These are phyloP conservation scores for Quadriops clusia DNA, from an alignment of 2,888 invertebrate species.

Conservation along the genomic window DNA sequence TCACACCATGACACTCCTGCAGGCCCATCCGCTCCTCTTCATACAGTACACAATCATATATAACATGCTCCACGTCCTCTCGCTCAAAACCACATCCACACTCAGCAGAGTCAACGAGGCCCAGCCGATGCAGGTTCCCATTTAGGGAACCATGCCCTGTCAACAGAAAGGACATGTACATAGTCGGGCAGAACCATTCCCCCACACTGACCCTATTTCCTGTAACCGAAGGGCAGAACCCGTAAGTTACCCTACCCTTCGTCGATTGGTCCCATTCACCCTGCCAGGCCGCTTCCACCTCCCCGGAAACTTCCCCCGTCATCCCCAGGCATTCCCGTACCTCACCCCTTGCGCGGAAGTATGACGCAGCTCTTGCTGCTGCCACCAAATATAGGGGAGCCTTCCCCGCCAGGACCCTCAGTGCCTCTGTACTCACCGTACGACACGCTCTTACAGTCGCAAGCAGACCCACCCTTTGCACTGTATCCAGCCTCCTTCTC, in stretches of 20 bases:
- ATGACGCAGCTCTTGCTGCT: background rate
- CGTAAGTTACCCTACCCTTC: constrained; percentile 5
- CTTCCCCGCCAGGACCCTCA: background rate
- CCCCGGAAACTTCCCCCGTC: background rate
- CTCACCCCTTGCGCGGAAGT: background rate
- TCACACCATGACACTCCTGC: too few species aligned
- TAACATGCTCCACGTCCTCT: constrained; percentile 3
- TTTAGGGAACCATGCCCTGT: constrained; percentile 2
- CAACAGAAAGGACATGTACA: background rate
- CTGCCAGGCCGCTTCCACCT: background rate
- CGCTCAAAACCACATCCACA: constrained; percentile 1
- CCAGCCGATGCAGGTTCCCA: constrained; percentile 1
- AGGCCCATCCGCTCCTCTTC: too few species aligned
- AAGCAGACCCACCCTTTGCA: constrained; percentile 1
- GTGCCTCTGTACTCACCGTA: constrained; percentile 5
- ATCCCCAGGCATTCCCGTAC: background rate
- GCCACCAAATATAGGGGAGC: constrained; percentile 1
- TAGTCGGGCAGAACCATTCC: constrained; percentile 4
- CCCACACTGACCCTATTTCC: background rate
- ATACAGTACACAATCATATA: too few species aligned
- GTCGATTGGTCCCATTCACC: background rate
- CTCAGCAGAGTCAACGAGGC: background rate
- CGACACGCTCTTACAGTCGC: constrained; percentile 1
- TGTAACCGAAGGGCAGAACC: background rate
- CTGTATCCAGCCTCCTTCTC: background rate